These are phyloP conservation scores for Argopecten irradians DNA, from an alignment of 1,140 invertebrate species.

Conservation along the genomic window DNA sequence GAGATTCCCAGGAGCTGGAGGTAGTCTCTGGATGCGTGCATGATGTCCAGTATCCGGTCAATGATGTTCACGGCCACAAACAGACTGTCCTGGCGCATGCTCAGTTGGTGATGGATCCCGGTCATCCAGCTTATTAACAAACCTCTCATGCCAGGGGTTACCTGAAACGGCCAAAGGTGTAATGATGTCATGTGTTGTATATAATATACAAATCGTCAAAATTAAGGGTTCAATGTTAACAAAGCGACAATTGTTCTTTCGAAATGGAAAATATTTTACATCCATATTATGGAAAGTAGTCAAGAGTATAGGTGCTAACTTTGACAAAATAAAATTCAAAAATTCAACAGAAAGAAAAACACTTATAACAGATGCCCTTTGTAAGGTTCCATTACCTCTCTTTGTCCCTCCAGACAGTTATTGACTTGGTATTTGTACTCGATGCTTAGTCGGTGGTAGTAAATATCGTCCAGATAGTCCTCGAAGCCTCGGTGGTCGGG, in stretches of 20 bases:
- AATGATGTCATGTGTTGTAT: background rate
- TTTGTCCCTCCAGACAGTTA: constrained; percentile 58
- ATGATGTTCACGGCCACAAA: constrained; percentile 65
- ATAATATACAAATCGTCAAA: no score
- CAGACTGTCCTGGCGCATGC: constrained; percentile 61
- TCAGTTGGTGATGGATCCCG: constrained; percentile 55
- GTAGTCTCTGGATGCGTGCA: constrained; percentile 58
- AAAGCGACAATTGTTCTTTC: no score
- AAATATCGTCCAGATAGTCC: constrained; percentile 60
- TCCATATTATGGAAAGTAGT: no score
- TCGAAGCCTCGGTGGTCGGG: constrained; percentile 58
- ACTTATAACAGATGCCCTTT: background rate
- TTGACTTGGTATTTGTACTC: constrained; percentile 58
- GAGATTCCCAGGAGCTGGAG: constrained; percentile 62
- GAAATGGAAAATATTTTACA: no score
- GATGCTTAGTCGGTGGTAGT: constrained; percentile 55
- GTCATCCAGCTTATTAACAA: constrained; percentile 63
- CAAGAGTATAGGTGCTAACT: no score
- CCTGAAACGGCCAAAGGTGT: constrained; percentile 43
- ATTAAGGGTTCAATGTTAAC: no score
- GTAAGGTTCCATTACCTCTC: constrained; percentile 50
- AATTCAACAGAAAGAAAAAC: background rate
- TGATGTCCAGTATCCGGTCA: constrained; percentile 59
- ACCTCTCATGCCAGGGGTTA: constrained; percentile 55
- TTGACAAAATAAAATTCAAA: no score